Conservation (phyloP, 2,888 invertebrate genomes). For the Troides helena region DNA sequence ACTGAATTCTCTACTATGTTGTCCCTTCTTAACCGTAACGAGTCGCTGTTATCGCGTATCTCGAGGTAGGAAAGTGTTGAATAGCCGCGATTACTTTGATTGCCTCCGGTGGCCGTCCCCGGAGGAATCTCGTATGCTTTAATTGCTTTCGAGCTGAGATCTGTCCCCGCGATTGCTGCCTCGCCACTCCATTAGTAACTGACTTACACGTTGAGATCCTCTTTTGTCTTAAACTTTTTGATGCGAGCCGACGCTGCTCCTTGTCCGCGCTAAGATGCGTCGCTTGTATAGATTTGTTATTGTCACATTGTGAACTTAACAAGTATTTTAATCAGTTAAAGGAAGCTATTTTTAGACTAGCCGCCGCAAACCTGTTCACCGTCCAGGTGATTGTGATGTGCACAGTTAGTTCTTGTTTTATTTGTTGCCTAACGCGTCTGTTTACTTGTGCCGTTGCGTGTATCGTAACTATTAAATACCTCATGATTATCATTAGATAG, state of each 20-base stretch:
- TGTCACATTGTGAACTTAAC: slow-evolving; percentile 22
- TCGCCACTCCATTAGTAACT: slow-evolving; percentile 62
- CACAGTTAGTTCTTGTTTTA: slow-evolving; percentile 14
- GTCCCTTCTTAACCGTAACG: slow-evolving; percentile 19
- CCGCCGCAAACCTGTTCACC: slow-evolving; percentile 21
- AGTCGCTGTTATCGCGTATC: slow-evolving; percentile 55
- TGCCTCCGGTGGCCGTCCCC: slow-evolving; percentile 59
- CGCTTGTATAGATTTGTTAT: slow-evolving; percentile 44
- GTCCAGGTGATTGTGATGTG: slow-evolving; percentile 29
- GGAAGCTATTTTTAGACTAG: slow-evolving; percentile 27
- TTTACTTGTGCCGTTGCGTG: slow-evolving; percentile 21
- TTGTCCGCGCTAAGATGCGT: slow-evolving; percentile 47
- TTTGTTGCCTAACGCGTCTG: slow-evolving; percentile 24
- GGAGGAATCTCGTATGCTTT: slow-evolving; percentile 61
- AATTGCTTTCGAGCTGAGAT: slow-evolving; percentile 56
- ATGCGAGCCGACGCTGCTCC: slow-evolving; percentile 32
- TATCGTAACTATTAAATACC: slow-evolving; percentile 20
- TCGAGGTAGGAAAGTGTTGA: slow-evolving; percentile 68
- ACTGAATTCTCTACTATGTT: slow-evolving; percentile 11
- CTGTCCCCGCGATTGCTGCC: slow-evolving; percentile 45
- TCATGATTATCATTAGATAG: slow-evolving; percentile 19
- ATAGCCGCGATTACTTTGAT: slow-evolving; percentile 68
- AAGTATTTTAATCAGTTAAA: slow-evolving; percentile 29
- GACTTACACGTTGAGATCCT: slow-evolving; percentile 51
- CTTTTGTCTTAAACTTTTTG: slow-evolving; percentile 56